Evolutionary conservation across 37 sponge, comb jelly and placozoan genomes (phyloP).

Genomic region (Chondrosia reniformis): DNA sequence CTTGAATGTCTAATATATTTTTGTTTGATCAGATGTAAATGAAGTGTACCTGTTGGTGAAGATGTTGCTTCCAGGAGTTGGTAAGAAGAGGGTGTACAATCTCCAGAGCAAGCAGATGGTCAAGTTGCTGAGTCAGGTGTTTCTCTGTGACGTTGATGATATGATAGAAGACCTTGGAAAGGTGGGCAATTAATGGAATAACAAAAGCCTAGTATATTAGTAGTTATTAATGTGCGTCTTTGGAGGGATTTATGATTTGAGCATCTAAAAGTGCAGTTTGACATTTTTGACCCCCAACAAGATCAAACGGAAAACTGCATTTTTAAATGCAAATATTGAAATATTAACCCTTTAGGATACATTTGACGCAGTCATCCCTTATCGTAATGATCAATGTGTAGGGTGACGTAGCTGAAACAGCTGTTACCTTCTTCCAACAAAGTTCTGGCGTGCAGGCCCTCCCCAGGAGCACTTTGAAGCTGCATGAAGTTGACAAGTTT

Average conservation of each 20-base stretch:
- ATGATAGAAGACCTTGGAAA: constrained; percentile 86
- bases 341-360: no score
- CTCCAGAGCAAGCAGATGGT: constrained; percentile 89
- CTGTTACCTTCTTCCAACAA: constrained; percentile 68
- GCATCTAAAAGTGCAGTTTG: no score
- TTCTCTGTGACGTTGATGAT: constrained; percentile 65
- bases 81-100: constrained; percentile 92
- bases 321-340: no score
- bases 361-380: no score
- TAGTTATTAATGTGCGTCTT: no score
- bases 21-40: constrained; percentile 23
- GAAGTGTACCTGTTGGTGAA: constrained; percentile 78
- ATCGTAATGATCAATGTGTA: no score
- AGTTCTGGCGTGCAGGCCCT: constrained; percentile 39
- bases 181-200: no score
- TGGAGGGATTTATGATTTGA: no score
- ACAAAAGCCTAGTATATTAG: no score
- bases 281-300: no score
- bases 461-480: constrained; percentile 51
- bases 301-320: no score
- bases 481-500: constrained; percentile 78
- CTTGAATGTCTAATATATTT: no score
- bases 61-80: constrained; percentile 75
- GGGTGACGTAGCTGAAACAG: constrained; percentile 94
- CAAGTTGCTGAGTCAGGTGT: constrained; percentile 75